A percentile compares a stretch with the other conserved stretches of the same genome.
Evolutionary conservation across 2,797 vertebrate species (phyloP).

Genomic region (Notolepis coatsorum): DNA sequence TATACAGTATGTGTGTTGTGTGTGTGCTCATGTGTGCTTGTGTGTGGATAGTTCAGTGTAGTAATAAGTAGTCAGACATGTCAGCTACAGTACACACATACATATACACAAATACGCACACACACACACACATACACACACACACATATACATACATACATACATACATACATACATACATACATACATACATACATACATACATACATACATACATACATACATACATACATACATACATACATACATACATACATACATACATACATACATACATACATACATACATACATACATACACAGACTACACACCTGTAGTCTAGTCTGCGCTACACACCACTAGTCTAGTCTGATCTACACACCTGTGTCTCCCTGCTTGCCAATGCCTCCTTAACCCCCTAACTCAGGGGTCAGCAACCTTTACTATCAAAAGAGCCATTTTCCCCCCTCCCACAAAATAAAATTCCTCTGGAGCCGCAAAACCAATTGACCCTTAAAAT

Average conservation of each 20-base stretch:
- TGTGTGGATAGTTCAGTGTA: too few species aligned
- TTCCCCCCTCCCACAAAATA: too few species aligned
- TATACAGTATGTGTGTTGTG: background rate
- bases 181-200: background rate
- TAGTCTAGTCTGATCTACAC: too few species aligned
- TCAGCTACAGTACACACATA: background rate
- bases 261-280: background rate
- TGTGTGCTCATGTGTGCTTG: background rate
- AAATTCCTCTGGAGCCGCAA: too few species aligned
- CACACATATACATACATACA: background rate
- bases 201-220: background rate
- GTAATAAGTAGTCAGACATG: too few species aligned
- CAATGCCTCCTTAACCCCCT: too few species aligned
- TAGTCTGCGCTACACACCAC: too few species aligned
- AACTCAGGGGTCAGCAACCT: too few species aligned
- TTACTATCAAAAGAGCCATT: too few species aligned
- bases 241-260: slow-evolving; percentile 1
- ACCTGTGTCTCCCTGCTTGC: too few species aligned
- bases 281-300: background rate
- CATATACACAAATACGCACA: background rate
- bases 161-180: background rate
- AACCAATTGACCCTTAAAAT: too few species aligned
- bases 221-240: background rate
- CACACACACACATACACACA: background rate
- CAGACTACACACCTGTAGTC: slow-evolving; percentile 34